phyloP scores from a whole-genome alignment of 1,140 invertebrate species.

The Delia radicum region DNA sequence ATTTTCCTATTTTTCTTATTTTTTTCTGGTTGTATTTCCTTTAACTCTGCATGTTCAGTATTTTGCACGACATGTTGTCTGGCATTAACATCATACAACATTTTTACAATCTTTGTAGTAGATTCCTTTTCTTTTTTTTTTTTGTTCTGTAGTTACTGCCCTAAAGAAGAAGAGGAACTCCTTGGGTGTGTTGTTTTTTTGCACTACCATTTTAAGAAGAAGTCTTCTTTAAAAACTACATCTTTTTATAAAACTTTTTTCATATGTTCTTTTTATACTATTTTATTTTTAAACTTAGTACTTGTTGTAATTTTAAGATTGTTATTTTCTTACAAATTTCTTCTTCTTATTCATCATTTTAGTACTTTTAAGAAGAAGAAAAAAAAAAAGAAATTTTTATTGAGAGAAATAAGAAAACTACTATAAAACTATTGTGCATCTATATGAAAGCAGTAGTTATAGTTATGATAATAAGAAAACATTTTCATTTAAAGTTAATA shows the following conservation, averaged over 20 bases:
- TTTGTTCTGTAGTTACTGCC: not conserved
- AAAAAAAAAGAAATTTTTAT: not conserved
- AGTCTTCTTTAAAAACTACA: not conserved
- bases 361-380: not conserved
- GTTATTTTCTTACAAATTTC: not conserved
- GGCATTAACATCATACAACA: not conserved
- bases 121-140: not conserved
- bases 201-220: no score
- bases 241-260: not conserved
- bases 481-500: constrained; percentile 10
- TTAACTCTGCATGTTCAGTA: not conserved
- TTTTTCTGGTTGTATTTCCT: not conserved
- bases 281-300: not conserved
- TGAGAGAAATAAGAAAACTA: not conserved
- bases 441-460: not conserved
- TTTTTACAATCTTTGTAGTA: not conserved
- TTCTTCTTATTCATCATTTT: not conserved
- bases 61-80: not conserved
- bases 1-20: not conserved
- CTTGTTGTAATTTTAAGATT: not conserved
- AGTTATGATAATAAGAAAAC: not conserved
- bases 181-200: constrained; percentile 1
- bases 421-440: not conserved
- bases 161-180: not conserved
- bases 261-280: not conserved